These are phyloP conservation scores for Lordiphosa collinella DNA, from an alignment of 1,140 invertebrate genomes.

Conservation along the genomic window DNA sequence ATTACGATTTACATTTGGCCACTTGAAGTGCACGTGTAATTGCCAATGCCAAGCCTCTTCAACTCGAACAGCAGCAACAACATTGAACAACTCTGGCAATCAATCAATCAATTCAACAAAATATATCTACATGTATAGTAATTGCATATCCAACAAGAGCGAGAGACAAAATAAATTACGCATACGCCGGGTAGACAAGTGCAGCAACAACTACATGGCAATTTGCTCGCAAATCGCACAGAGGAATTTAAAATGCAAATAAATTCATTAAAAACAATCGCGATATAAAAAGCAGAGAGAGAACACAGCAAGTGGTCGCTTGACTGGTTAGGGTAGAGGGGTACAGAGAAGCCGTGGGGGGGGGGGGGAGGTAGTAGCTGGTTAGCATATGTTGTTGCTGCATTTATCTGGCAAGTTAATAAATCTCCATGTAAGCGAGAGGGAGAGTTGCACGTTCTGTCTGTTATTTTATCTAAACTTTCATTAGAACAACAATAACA, in stretches of 20 bases:
- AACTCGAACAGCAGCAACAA: too few species aligned
- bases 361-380: slow-evolving; percentile 8
- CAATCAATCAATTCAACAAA: slow-evolving; percentile 42
- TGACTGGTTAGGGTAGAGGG: too few species aligned
- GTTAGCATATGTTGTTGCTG: slow-evolving; percentile 21
- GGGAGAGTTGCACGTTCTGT: slow-evolving; percentile 21
- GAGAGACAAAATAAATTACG: slow-evolving; percentile 36
- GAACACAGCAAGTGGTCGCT: slow-evolving; percentile 6
- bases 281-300: slow-evolving; percentile 22
- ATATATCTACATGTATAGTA: slow-evolving; percentile 44
- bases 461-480: slow-evolving; percentile 67
- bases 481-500: slow-evolving; percentile 58
- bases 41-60: slow-evolving; percentile 10
- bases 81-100: slow-evolving; percentile 16
- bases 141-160: slow-evolving; percentile 27
- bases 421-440: slow-evolving; percentile 26
- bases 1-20: slow-evolving; percentile 1
- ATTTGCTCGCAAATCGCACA: slow-evolving; percentile 21
- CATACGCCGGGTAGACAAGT: slow-evolving; percentile 41
- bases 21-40: slow-evolving; percentile 2
- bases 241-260: slow-evolving; percentile 53
- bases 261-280: slow-evolving; percentile 56
- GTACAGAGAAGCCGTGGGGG: background rate
- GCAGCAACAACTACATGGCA: slow-evolving; percentile 16
- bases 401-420: slow-evolving; percentile 50